A percentile compares a stretch with the other conserved stretches of the same genome.
Evolutionary conservation across 1,140 invertebrate species (phyloP).

Genomic region (Sweltsa coloradensis): DNA sequence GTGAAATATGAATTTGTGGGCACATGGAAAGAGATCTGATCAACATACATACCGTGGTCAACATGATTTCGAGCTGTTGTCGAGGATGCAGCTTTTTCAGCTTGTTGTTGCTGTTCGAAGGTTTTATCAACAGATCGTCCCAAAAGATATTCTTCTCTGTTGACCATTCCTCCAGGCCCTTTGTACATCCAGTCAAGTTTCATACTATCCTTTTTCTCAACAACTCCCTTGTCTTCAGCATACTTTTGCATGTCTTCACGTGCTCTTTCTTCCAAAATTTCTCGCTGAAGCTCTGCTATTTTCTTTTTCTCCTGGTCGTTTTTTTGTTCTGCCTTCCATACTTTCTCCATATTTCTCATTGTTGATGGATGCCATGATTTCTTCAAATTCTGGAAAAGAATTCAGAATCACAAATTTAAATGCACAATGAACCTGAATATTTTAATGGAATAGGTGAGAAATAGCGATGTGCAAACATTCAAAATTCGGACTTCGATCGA

Average conservation of each 20-base stretch:
- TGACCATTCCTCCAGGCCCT: conserved; percentile 55
- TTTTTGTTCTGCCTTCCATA: conserved; percentile 65
- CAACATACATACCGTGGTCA: conserved; percentile 38
- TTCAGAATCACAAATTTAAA: no score
- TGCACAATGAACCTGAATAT: no score
- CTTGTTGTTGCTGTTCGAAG: conserved; percentile 52
- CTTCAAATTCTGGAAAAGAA: conserved; percentile 46
- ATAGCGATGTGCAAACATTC: no score
- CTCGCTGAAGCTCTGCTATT: conserved; percentile 50
- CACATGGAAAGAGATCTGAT: no score
- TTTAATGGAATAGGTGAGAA: no score
- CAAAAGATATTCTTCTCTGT: conserved; percentile 82
- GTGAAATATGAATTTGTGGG: no score
- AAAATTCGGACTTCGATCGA: no score
- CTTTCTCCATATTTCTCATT: conserved; percentile 62
- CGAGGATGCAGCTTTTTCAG: conserved; percentile 35
- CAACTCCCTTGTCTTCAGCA: conserved; percentile 41
- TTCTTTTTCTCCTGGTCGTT: conserved; percentile 51
- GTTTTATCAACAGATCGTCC: conserved; percentile 78
- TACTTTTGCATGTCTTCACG: conserved; percentile 49
- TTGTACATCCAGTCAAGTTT: conserved; percentile 91
- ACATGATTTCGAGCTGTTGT: conserved; percentile 46
- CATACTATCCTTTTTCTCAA: conserved; percentile 38
- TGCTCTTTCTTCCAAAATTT: conserved; percentile 52
- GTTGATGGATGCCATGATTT: conserved; percentile 72